Evolutionary conservation across 1,140 invertebrate genomes (phyloP).

Genomic region (Drosophila pruinosa): DNA sequence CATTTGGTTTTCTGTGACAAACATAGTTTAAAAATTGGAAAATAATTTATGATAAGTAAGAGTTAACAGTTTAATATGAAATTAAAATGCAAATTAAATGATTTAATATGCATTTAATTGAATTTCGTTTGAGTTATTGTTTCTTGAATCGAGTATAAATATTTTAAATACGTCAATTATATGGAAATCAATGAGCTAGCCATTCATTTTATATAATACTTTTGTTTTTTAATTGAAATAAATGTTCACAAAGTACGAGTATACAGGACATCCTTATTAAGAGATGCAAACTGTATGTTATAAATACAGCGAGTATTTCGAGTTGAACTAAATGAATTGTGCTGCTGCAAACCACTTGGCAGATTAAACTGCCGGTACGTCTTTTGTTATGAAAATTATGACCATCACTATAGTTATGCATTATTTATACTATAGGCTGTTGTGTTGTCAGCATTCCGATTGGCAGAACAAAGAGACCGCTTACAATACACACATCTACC

Average conservation of each 20-base stretch:
- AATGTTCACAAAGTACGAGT: conserved; percentile 12
- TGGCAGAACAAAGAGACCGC: not conserved
- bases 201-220: not conserved
- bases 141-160: not conserved
- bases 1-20: too few species aligned
- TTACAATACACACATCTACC: conserved; percentile 8
- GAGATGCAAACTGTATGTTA: not conserved
- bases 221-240: conserved; percentile 13
- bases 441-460: conserved; percentile 10
- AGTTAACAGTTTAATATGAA: not conserved
- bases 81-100: too few species aligned
- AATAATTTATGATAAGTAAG: not conserved
- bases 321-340: conserved; percentile 13
- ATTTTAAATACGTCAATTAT: conserved; percentile 20
- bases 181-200: not conserved
- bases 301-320: conserved; percentile 1
- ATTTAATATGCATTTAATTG: not conserved
- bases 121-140: not conserved
- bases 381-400: conserved; percentile 2
- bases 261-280: conserved; percentile 5
- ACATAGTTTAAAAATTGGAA: too few species aligned
- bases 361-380: conserved; percentile 15
- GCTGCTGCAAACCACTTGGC: not conserved
- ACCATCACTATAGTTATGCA: not conserved
- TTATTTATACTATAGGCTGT: conserved; percentile 2